A percentile compares a stretch with the other conserved stretches of the same genome.
Conservation (phyloP, 92 coral and sea anemone species). For the Hydrozoanthus gracilis region DNA sequence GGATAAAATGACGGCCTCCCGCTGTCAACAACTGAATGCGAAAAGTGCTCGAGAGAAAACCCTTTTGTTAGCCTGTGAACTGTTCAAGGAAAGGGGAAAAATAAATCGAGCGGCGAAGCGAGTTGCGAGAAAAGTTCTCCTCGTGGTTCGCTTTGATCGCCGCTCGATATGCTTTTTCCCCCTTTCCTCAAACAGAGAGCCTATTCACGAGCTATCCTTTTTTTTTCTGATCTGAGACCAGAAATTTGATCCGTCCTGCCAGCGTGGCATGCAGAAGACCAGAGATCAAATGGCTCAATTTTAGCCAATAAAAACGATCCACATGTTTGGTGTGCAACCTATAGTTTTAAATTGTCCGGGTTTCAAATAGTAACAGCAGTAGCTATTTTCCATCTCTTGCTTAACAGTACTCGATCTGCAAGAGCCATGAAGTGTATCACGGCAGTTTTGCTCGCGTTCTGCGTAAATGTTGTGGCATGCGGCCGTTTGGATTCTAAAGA, state of each 20-base stretch:
- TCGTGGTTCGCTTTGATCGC: no score
- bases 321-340: not conserved
- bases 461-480: slow-evolving; percentile 3
- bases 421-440: not conserved
- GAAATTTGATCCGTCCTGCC: slow-evolving; percentile 42
- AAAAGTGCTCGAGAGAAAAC: not conserved
- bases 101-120: no score
- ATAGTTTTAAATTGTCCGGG: not conserved
- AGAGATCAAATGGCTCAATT: slow-evolving; percentile 5
- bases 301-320: slow-evolving; percentile 24
- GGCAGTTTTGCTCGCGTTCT: not conserved
- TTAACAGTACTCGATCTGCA: not conserved
- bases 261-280: slow-evolving; percentile 28
- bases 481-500: not conserved
- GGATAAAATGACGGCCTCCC: not conserved
- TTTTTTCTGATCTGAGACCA: not conserved
- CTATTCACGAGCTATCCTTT: not conserved
- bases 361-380: not conserved
- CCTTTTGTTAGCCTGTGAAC: not conserved
- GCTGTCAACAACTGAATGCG: not conserved
- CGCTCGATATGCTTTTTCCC: no score
- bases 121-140: no score
- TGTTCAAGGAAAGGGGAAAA: no score
- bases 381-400: not conserved
- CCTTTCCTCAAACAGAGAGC: no score